Evolutionary conservation across 2,113 vertebrate species (phyloP).

Genomic region (Andinoacara biseriatus): DNA sequence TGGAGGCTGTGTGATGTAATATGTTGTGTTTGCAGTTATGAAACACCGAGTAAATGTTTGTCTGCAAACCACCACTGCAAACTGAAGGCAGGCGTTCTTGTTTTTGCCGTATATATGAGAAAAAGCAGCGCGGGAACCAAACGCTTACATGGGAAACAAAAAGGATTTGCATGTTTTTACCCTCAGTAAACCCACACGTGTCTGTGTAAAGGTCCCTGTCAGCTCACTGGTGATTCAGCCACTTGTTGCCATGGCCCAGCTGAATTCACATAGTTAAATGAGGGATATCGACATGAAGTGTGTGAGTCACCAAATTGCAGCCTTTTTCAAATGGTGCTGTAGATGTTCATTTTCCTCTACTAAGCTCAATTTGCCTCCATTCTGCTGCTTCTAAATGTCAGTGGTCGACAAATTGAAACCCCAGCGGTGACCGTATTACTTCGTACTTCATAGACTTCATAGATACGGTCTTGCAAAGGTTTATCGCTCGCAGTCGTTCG

Average conservation of each 20-base stretch:
- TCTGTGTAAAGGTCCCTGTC: conserved; percentile 23
- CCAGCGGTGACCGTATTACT: background rate
- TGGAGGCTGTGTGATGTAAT: conserved; percentile 38
- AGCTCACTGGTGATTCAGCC: conserved; percentile 41
- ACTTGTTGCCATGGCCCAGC: conserved; percentile 56
- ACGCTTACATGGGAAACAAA: background rate
- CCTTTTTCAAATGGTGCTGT: conserved; percentile 45
- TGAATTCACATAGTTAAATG: conserved; percentile 61
- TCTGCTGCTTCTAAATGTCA: conserved; percentile 61
- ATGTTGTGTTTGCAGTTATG: conserved; percentile 35
- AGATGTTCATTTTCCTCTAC: conserved; percentile 58
- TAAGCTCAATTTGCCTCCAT: conserved; percentile 40
- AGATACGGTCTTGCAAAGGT: background rate
- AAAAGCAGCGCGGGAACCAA: background rate
- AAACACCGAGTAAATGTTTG: conserved; percentile 34
- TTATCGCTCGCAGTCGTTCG: background rate
- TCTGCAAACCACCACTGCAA: background rate
- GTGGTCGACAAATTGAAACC: conserved; percentile 20
- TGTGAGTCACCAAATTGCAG: conserved; percentile 70
- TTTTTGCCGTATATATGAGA: background rate
- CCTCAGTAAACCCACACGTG: background rate
- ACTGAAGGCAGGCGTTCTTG: background rate
- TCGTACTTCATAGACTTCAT: background rate
- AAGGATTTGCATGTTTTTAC: background rate
- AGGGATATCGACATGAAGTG: conserved; percentile 54